A percentile compares a stretch with the other conserved stretches of the same genome.
Evolutionary conservation across 2,797 vertebrate species (phyloP).

Genomic region (Chiroxiphia lanceolata): DNA sequence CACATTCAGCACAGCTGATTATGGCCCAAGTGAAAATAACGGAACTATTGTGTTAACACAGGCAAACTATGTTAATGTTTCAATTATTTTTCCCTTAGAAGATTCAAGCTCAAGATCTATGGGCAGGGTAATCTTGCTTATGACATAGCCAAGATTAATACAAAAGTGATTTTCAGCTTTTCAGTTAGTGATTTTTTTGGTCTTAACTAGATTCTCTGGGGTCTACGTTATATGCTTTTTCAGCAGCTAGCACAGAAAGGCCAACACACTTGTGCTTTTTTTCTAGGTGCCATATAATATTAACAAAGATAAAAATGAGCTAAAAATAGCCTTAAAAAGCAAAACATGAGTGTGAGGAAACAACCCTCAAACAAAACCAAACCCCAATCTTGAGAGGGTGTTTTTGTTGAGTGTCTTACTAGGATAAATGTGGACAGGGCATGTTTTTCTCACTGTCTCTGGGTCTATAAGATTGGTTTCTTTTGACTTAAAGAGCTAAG

Average conservation of each 20-base stretch:
- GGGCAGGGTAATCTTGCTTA: neutral
- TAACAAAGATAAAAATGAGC: neutral
- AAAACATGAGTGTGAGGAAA: neutral
- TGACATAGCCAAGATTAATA: neutral
- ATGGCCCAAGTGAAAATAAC: no score
- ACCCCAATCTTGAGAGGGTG: neutral
- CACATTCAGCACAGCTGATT: accelerated
- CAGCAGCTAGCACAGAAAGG: neutral
- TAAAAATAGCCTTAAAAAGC: neutral
- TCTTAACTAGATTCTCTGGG: neutral
- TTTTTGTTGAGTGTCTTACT: neutral
- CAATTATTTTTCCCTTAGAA: neutral
- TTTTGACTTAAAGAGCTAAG: neutral
- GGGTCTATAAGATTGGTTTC: neutral
- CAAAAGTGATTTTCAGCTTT: neutral
- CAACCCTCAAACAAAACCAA: neutral
- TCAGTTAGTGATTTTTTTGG: neutral
- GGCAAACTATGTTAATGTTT: neutral
- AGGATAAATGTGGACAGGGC: neutral
- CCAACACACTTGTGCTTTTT: neutral
- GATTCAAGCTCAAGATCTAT: neutral
- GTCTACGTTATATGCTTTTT: neutral
- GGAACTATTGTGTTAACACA: accelerated
- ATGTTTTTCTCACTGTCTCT: neutral
- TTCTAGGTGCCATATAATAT: neutral